Conservation (phyloP, 1,140 invertebrate species). For the Panagrolaimus sp. region DNA sequence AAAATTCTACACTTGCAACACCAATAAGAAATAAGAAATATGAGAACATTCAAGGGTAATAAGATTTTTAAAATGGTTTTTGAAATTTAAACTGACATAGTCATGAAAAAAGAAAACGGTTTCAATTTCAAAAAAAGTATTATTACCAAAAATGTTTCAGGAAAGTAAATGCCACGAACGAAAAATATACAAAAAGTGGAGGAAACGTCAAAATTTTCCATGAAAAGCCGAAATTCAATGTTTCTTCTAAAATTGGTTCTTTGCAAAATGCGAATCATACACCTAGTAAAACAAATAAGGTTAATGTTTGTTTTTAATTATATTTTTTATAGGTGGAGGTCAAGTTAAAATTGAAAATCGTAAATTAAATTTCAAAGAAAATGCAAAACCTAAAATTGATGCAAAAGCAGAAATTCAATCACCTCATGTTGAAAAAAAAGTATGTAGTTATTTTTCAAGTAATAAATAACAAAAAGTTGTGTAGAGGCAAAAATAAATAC, state of each 20-base stretch:
- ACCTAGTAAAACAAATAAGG: constrained; percentile 44
- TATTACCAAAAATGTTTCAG: constrained; percentile 12
- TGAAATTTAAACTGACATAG: neutral
- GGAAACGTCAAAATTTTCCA: constrained; percentile 33
- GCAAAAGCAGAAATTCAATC: constrained; percentile 28
- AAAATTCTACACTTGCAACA: neutral
- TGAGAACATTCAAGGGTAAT: neutral
- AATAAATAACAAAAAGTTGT: too few species aligned
- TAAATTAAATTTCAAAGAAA: constrained; percentile 82
- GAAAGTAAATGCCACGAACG: constrained; percentile 26
- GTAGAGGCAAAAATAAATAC: too few species aligned
- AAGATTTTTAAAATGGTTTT: neutral
- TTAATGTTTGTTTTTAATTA: constrained; percentile 30
- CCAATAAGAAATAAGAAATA: constrained; percentile 8
- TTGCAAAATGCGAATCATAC: constrained; percentile 51
- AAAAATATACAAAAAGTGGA: constrained; percentile 23
- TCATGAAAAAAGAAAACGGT: too few species aligned
- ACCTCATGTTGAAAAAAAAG: constrained; percentile 42
- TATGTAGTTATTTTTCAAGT: too few species aligned
- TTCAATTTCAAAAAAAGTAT: too few species aligned
- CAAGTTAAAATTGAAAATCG: constrained; percentile 69
- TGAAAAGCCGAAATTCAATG: constrained; percentile 48
- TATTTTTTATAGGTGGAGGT: constrained; percentile 26
- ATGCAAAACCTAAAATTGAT: constrained; percentile 70
- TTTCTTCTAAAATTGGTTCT: constrained; percentile 53